Conservation (phyloP, 2,888 invertebrate species). For the Allolobophora icterica region DNA sequence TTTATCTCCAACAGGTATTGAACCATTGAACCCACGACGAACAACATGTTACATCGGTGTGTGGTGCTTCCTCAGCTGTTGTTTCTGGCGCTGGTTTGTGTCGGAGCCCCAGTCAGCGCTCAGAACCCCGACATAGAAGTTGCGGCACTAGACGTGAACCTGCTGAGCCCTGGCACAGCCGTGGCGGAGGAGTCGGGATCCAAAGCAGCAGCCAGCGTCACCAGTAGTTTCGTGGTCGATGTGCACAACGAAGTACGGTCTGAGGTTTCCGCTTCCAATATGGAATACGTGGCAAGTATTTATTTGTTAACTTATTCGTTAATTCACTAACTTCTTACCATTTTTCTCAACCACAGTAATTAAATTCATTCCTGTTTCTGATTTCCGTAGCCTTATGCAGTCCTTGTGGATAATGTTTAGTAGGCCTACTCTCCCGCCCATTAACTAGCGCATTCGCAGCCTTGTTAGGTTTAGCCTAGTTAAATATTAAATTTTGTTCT, state of each 20-base stretch:
- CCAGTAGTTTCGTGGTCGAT: not conserved
- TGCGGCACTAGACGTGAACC: not conserved
- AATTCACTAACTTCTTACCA: not conserved
- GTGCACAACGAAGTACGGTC: not conserved
- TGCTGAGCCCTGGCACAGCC: not conserved
- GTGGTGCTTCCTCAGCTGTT: not conserved
- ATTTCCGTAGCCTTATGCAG: not conserved
- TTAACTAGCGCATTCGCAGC: not conserved
- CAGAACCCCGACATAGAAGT: not conserved
- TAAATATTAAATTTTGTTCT: too few relatives aligned
- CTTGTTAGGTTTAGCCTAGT: not conserved
- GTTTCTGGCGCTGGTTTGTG: not conserved
- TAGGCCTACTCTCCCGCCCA: not conserved
- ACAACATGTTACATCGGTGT: not conserved
- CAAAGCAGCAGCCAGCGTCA: not conserved
- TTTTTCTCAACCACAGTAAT: not conserved
- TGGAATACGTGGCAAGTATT: conserved; percentile 11
- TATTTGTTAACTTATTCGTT: not conserved
- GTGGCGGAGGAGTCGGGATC: too few relatives aligned
- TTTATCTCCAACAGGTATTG: not conserved
- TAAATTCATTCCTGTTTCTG: not conserved
- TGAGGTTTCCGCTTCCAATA: not conserved
- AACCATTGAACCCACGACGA: not conserved
- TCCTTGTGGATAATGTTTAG: too few relatives aligned
- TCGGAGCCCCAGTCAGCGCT: not conserved